Conservation (phyloP, 2,888 invertebrate genomes). For the Ethmia dodecea region DNA sequence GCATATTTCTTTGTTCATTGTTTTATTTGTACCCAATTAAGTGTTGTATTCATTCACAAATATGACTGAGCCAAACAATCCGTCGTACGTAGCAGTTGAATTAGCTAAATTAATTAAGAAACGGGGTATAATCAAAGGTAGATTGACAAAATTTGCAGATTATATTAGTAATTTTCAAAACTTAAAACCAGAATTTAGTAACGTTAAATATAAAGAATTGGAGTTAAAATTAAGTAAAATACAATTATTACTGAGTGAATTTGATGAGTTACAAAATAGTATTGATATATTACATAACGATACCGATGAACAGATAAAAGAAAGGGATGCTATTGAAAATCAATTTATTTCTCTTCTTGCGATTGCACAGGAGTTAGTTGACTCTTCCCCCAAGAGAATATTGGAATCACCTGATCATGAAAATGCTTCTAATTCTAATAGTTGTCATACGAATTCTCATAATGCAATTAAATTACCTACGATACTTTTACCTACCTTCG, state of each 20-base stretch:
- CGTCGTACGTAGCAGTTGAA: too few relatives aligned
- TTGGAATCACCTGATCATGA: not conserved
- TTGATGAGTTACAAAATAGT: not conserved
- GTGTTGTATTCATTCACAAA: too few relatives aligned
- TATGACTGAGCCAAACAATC: too few relatives aligned
- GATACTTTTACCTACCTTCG: conserved; percentile 16
- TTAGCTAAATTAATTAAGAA: too few relatives aligned
- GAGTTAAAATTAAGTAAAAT: not conserved
- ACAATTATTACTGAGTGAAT: not conserved
- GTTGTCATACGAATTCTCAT: not conserved
- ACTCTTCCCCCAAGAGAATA: not conserved
- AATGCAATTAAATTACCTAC: conserved; percentile 6
- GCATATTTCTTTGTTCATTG: too few relatives aligned
- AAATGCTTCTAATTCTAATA: not conserved
- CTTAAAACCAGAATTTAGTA: too few relatives aligned
- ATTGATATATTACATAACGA: not conserved
- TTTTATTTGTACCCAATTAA: too few relatives aligned
- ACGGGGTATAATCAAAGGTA: too few relatives aligned
- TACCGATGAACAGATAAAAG: not conserved
- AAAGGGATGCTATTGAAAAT: not conserved
- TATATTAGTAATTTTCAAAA: too few relatives aligned
- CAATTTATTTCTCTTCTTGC: not conserved
- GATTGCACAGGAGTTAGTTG: not conserved
- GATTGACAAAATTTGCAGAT: too few relatives aligned
- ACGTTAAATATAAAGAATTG: too few relatives aligned